A percentile compares a stretch with the other conserved stretches of the same genome.
Conservation (phyloP, 2,888 invertebrate species). For the Holacanthella duospinosa region DNA sequence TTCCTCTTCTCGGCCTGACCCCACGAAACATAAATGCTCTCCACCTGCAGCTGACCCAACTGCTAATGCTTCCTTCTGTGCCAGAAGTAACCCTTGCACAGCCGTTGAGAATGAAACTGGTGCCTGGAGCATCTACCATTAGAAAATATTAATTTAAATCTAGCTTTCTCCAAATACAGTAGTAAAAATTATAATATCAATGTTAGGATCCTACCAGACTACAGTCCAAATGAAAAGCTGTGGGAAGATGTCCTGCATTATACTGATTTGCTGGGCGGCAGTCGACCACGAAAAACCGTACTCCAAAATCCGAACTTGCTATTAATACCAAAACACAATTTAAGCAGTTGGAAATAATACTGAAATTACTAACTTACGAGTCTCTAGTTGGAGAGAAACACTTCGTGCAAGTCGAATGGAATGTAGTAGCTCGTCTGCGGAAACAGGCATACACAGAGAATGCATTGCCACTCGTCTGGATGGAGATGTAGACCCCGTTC, state of each 20-base stretch:
- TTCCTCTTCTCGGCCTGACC: slow-evolving; percentile 52
- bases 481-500: slow-evolving; percentile 28
- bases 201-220: slow-evolving; percentile 53
- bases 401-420: slow-evolving; percentile 32
- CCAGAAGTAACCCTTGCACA: slow-evolving; percentile 79
- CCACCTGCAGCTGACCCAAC: slow-evolving; percentile 77
- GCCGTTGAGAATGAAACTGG: slow-evolving; percentile 89
- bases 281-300: slow-evolving; percentile 90
- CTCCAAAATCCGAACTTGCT: slow-evolving; percentile 39
- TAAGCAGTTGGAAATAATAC: background rate
- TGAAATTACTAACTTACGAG: slow-evolving; percentile 10
- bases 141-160: background rate
- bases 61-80: slow-evolving; percentile 75
- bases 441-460: slow-evolving; percentile 90
- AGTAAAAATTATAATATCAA: background rate
- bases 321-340: background rate
- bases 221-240: slow-evolving; percentile 95
- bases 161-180: background rate
- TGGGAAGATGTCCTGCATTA: slow-evolving; percentile 90
- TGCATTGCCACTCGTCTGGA: slow-evolving; percentile 44
- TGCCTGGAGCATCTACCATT: slow-evolving; percentile 78
- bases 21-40: slow-evolving; percentile 71
- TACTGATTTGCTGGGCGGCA: slow-evolving; percentile 94
- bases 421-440: slow-evolving; percentile 66
- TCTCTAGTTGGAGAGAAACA: slow-evolving; percentile 43